These are phyloP conservation scores for Chirona hameri DNA, from an alignment of 2,888 invertebrate genomes.

Conservation along the genomic window DNA sequence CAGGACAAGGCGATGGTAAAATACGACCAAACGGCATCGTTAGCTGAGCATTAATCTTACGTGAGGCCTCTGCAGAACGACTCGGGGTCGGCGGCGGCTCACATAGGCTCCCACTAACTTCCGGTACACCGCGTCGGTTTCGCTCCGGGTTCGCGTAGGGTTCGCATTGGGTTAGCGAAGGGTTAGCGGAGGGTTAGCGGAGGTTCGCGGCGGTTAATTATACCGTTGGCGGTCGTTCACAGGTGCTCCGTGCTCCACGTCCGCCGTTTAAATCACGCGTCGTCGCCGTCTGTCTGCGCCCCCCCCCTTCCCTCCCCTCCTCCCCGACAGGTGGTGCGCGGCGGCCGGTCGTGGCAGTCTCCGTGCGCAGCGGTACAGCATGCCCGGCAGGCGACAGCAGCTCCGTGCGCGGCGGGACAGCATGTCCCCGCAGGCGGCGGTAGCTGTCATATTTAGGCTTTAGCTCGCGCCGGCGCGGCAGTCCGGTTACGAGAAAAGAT, in stretches of 20 bases:
- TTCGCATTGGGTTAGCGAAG: neutral
- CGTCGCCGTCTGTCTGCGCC: neutral
- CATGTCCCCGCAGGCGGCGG: neutral
- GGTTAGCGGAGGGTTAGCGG: neutral
- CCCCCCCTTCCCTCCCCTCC: neutral
- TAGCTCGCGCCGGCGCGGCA: too few species aligned
- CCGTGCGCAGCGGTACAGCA: neutral
- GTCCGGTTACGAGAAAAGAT: too few species aligned
- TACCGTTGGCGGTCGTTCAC: neutral
- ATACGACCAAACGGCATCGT: neutral
- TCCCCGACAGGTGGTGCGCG: neutral
- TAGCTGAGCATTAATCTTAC: neutral
- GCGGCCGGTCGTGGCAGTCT: neutral
- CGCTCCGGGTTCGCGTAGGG: neutral
- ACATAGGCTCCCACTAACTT: neutral
- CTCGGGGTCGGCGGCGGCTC: neutral
- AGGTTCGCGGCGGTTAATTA: neutral
- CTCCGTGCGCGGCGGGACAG: neutral
- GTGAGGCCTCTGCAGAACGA: neutral
- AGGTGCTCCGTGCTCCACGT: neutral
- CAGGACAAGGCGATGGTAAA: neutral
- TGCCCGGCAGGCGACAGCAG: neutral
- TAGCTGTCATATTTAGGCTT: too few species aligned
- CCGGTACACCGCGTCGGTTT: neutral
- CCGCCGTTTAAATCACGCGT: neutral